Percentiles rank a stretch among this genome's conserved stretches.
Conservation (phyloP, 1,140 invertebrate genomes). For the Andrena cerasifolii region DNA sequence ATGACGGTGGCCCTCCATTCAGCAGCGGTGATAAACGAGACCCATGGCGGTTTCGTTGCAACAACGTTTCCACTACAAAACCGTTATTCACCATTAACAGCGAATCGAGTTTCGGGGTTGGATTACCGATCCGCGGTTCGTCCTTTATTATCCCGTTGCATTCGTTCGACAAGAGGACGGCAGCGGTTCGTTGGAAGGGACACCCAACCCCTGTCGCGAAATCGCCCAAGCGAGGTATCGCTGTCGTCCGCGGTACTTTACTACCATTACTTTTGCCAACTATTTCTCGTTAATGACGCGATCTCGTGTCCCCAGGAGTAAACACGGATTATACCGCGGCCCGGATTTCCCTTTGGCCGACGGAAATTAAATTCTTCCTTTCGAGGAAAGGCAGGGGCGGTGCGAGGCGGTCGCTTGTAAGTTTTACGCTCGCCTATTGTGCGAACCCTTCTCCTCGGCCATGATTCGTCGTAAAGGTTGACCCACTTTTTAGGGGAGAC, state of each 20-base stretch:
- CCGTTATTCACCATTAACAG: slow-evolving; percentile 38
- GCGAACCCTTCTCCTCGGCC: not conserved
- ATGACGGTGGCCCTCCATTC: slow-evolving; percentile 28
- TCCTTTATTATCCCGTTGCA: slow-evolving; percentile 15
- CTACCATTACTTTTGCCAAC: too few species aligned
- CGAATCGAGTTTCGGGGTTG: slow-evolving; percentile 12
- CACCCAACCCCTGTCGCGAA: too few species aligned
- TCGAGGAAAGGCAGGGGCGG: too few species aligned
- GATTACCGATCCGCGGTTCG: slow-evolving; percentile 29
- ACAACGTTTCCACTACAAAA: slow-evolving; percentile 1
- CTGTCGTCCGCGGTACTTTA: too few species aligned
- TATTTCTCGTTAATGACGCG: too few species aligned
- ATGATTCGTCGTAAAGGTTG: slow-evolving; percentile 20
- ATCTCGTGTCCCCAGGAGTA: not conserved
- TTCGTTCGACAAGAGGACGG: too few species aligned
- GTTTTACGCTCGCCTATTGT: slow-evolving; percentile 44
- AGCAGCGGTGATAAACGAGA: slow-evolving; percentile 27
- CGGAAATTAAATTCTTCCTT: slow-evolving; percentile 38
- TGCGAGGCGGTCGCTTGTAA: slow-evolving; percentile 19
- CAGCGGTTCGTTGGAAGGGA: too few species aligned
- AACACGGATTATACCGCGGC: not conserved
- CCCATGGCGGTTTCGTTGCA: slow-evolving; percentile 21
- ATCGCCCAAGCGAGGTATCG: too few species aligned
- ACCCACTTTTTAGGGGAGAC: slow-evolving; percentile 24
- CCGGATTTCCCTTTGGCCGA: not conserved